These are phyloP conservation scores for Heliconius erato DNA, from an alignment of 2,888 invertebrate genomes.

Conservation along the genomic window DNA sequence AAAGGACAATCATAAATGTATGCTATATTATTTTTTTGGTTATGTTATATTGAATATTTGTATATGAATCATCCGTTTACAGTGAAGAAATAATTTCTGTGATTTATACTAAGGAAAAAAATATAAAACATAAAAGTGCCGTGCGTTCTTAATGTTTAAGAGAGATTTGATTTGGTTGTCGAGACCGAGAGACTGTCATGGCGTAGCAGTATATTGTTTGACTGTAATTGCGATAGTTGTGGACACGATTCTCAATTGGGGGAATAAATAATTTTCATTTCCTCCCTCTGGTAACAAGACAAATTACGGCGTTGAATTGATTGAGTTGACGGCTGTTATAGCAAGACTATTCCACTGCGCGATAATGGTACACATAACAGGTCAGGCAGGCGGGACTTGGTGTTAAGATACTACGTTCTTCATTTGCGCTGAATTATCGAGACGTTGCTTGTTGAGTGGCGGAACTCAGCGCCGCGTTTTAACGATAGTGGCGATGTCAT, in stretches of 20 bases:
- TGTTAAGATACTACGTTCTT: too few relatives aligned
- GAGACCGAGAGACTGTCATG: not conserved
- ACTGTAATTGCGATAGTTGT: not conserved
- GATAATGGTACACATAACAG: too few relatives aligned
- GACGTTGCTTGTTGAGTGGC: too few relatives aligned
- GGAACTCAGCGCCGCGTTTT: too few relatives aligned
- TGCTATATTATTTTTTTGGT: not conserved
- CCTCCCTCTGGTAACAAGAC: not conserved
- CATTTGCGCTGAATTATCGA: too few relatives aligned
- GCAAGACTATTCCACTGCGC: too few relatives aligned
- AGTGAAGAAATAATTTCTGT: not conserved
- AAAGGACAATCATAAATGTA: not conserved
- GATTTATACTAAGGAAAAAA: constrained; percentile 21
- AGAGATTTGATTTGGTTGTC: too few relatives aligned
- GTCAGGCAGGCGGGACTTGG: too few relatives aligned
- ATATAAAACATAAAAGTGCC: not conserved
- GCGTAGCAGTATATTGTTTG: not conserved
- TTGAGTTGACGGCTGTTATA: too few relatives aligned
- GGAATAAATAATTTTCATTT: not conserved
- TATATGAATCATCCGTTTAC: constrained; percentile 17
- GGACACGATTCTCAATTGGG: not conserved
- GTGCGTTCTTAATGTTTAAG: too few relatives aligned
- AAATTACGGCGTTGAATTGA: not conserved
- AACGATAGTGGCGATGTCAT: too few relatives aligned
- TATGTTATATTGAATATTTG: not conserved